Conservation (phyloP, 2,888 invertebrate genomes). For the Aelia acuminata region DNA sequence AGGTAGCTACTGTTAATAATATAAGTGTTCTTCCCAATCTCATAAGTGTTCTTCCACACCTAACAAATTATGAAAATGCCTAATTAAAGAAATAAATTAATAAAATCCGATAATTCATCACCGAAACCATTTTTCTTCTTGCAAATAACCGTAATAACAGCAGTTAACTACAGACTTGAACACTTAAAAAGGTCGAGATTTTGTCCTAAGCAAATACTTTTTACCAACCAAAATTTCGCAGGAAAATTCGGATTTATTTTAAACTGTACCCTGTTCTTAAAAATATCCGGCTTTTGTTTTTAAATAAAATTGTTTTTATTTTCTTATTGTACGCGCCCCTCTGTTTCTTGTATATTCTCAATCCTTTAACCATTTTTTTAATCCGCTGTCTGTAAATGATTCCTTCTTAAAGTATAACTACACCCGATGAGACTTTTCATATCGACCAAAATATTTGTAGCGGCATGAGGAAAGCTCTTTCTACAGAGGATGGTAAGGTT, state of each 20-base stretch:
- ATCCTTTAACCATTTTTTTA: too few species aligned
- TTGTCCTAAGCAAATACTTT: too few species aligned
- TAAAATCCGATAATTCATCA: too few species aligned
- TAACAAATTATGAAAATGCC: too few species aligned
- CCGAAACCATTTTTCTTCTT: too few species aligned
- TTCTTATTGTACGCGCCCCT: background rate
- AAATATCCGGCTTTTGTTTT: background rate
- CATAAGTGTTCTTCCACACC: too few species aligned
- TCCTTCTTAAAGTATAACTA: background rate
- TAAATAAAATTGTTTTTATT: background rate
- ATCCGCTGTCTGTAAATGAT: background rate
- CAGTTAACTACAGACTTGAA: too few species aligned
- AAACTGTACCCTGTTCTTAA: background rate
- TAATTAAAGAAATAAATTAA: too few species aligned
- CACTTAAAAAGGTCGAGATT: too few species aligned
- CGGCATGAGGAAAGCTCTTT: background rate
- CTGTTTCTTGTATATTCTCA: background rate
- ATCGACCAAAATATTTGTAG: background rate
- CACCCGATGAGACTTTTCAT: background rate
- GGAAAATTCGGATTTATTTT: background rate
- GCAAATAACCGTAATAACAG: too few species aligned
- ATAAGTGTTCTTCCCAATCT: too few species aligned
- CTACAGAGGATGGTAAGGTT: constrained; percentile 9
- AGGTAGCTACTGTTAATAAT: too few species aligned
- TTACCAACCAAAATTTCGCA: background rate